phyloP scores from a whole-genome alignment of 2,888 invertebrate species.

The Drosophila leonis region DNA sequence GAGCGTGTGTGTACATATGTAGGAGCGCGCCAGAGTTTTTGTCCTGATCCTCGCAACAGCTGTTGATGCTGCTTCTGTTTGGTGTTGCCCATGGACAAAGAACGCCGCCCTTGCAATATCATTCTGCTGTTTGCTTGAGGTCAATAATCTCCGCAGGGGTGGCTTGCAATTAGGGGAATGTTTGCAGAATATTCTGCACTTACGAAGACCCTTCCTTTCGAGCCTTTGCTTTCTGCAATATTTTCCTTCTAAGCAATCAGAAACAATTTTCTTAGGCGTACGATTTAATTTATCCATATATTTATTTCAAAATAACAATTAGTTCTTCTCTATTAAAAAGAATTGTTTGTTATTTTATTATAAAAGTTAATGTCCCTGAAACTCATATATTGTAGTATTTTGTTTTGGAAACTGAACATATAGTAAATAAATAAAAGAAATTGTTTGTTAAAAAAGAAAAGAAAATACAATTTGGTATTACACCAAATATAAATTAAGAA shows the following conservation, averaged over 20 bases:
- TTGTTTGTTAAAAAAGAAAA: too few relatives aligned
- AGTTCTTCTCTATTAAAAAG: too few relatives aligned
- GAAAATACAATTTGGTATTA: too few relatives aligned
- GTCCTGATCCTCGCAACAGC: conserved; percentile 48
- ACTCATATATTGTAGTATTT: too few relatives aligned
- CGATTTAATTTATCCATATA: too few relatives aligned
- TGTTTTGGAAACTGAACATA: too few relatives aligned
- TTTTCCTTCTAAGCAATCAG: not conserved
- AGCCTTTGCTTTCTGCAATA: not conserved
- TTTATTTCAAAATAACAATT: too few relatives aligned
- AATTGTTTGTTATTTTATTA: too few relatives aligned
- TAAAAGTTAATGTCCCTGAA: too few relatives aligned
- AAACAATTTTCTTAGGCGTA: not conserved
- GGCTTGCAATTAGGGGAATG: conserved; percentile 37
- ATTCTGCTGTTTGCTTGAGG: conserved; percentile 60
- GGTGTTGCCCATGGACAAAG: conserved; percentile 48
- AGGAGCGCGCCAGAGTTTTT: conserved; percentile 55
- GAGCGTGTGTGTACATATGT: conserved; percentile 11
- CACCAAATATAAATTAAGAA: too few relatives aligned
- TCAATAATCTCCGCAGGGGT: conserved; percentile 71
- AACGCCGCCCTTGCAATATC: conserved; percentile 49
- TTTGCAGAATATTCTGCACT: conserved; percentile 34
- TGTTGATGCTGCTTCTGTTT: conserved; percentile 47
- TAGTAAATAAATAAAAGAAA: too few relatives aligned
- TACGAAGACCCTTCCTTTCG: not conserved